A percentile compares a stretch with the other conserved stretches of the same genome.
Conservation (phyloP, 2,888 invertebrate genomes). For the Callosobruchus maculatus region DNA sequence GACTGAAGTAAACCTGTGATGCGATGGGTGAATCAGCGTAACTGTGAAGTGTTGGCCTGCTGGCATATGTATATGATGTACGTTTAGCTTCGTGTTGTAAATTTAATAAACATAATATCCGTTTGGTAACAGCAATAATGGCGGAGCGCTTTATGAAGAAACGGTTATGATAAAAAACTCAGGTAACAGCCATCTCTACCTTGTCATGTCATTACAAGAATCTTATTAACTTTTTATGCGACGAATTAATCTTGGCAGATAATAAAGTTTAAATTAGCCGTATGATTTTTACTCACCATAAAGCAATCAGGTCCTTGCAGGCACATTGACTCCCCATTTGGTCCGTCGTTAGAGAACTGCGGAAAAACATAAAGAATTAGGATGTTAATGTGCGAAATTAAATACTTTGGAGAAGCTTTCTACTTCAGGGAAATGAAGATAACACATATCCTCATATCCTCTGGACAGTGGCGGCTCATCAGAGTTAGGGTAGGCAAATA, state of each 20-base stretch:
- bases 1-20: too few relatives aligned
- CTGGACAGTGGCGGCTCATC: too few relatives aligned
- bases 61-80: too few relatives aligned
- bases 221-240: neutral
- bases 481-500: too few relatives aligned
- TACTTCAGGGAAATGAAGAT: too few relatives aligned
- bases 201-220: neutral
- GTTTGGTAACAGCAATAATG: neutral
- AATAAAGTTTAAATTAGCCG: neutral
- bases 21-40: too few relatives aligned
- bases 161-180: neutral
- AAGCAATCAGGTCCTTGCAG: conserved; percentile 69
- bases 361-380: conserved; percentile 47
- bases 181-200: neutral
- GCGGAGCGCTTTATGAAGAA: neutral
- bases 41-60: too few relatives aligned
- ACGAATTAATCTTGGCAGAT: neutral
- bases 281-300: conserved; percentile 55
- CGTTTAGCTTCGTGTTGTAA: neutral
- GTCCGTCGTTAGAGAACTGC: conserved; percentile 62
- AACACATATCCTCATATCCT: too few relatives aligned
- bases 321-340: conserved; percentile 63
- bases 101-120: neutral
- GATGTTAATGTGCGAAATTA: conserved; percentile 3
- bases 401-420: neutral